These are phyloP conservation scores for Ochropleura plecta DNA, from an alignment of 2,888 invertebrate genomes.

Conservation along the genomic window DNA sequence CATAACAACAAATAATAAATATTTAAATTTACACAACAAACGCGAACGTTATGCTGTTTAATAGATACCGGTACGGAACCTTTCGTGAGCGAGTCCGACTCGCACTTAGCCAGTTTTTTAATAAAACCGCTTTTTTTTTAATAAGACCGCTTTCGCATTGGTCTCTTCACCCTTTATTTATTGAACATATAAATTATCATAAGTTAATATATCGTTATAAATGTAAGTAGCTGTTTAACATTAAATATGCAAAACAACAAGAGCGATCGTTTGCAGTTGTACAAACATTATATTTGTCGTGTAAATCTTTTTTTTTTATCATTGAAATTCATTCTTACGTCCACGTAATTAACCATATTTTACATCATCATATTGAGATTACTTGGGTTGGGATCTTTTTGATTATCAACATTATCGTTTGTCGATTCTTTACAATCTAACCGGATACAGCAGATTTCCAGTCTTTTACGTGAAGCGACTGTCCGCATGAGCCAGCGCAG, in stretches of 20 bases:
- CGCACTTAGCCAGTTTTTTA: too few relatives aligned
- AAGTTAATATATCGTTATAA: conserved; percentile 1
- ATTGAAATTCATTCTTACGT: background rate
- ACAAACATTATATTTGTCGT: conserved; percentile 12
- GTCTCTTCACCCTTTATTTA: too few relatives aligned
- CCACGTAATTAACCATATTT: background rate
- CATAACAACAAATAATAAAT: too few relatives aligned
- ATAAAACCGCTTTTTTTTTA: too few relatives aligned
- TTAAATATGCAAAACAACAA: conserved; percentile 13
- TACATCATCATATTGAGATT: too few relatives aligned
- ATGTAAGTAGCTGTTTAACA: background rate
- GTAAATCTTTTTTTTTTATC: background rate
- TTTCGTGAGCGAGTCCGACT: too few relatives aligned
- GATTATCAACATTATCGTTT: background rate
- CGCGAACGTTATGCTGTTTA: too few relatives aligned
- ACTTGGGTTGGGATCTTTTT: background rate
- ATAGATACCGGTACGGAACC: too few relatives aligned
- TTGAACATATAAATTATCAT: too few relatives aligned
- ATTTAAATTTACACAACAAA: too few relatives aligned
- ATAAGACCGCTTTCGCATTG: too few relatives aligned
- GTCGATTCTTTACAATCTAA: background rate
- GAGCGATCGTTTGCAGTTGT: conserved; percentile 24
- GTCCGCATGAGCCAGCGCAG: too few relatives aligned
- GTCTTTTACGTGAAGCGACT: background rate
- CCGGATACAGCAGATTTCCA: background rate